These are phyloP conservation scores for Watsonalla cultraria DNA, from an alignment of 2,888 invertebrate species.

Conservation along the genomic window DNA sequence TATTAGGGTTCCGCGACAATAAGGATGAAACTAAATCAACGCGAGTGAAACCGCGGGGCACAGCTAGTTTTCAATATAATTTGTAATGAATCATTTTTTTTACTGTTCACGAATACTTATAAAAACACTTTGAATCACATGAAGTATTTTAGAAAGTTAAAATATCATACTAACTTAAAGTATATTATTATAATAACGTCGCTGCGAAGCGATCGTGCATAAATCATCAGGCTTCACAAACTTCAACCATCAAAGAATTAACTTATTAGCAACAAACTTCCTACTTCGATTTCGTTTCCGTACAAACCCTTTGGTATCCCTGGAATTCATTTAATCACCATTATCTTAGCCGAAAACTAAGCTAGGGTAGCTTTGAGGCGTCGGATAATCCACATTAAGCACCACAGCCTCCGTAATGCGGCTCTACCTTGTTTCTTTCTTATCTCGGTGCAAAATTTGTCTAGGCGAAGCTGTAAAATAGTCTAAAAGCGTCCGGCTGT, in stretches of 20 bases:
- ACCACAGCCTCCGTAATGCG: slow-evolving; percentile 58
- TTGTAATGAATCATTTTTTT: too few species aligned
- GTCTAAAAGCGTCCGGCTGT: slow-evolving; percentile 40
- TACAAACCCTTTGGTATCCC: slow-evolving; percentile 17
- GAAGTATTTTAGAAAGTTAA: too few species aligned
- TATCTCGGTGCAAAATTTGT: slow-evolving; percentile 74
- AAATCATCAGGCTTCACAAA: not conserved
- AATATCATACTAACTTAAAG: not conserved
- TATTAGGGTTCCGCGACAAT: too few species aligned
- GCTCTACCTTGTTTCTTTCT: slow-evolving; percentile 72
- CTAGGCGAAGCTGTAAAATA: slow-evolving; percentile 71
- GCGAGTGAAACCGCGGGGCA: too few species aligned
- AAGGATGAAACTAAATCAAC: too few species aligned
- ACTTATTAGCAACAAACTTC: slow-evolving; percentile 1
- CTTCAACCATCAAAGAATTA: not conserved
- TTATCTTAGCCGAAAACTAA: slow-evolving; percentile 58
- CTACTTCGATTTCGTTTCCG: not conserved
- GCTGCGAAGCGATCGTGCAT: not conserved
- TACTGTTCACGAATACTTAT: too few species aligned
- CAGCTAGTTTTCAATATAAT: too few species aligned
- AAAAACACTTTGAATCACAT: too few species aligned
- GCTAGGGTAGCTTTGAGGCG: slow-evolving; percentile 42
- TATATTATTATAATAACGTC: not conserved
- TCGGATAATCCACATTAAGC: slow-evolving; percentile 64
- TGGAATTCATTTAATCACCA: slow-evolving; percentile 63